These are phyloP conservation scores for Andrena trimmerana DNA, from an alignment of 2,888 invertebrate genomes.

Conservation along the genomic window DNA sequence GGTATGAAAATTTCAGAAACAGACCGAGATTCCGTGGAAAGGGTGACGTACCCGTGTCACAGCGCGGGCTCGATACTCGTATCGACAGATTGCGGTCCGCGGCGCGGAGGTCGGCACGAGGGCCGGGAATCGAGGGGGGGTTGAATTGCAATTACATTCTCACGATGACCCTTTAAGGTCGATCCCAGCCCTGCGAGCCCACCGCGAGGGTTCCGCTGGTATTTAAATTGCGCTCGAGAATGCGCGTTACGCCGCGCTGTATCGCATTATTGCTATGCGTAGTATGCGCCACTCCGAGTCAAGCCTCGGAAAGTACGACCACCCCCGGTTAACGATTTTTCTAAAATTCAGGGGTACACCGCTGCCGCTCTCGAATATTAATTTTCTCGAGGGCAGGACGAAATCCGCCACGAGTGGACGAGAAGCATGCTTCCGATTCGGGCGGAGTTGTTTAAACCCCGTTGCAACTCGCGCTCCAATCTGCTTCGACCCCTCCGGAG, in stretches of 20 bases:
- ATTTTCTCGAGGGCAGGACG: background rate
- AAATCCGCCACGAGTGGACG: background rate
- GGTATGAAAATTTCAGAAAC: conserved; percentile 58
- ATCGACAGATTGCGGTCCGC: conserved; percentile 52
- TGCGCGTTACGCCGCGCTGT: conserved; percentile 17
- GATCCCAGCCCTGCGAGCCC: conserved; percentile 1
- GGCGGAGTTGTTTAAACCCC: no score
- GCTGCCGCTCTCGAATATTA: background rate
- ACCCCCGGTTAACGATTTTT: background rate
- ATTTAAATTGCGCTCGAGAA: conserved; percentile 68
- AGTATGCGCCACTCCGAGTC: conserved; percentile 1
- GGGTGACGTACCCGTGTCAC: conserved; percentile 46
- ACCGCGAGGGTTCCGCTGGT: conserved; percentile 31
- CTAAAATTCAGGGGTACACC: background rate
- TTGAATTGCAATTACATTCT: conserved; percentile 67
- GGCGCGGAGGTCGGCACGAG: background rate
- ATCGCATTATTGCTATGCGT: conserved; percentile 45
- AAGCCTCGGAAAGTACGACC: background rate
- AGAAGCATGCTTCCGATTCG: background rate
- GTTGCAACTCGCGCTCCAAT: no score
- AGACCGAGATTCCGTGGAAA: conserved; percentile 26
- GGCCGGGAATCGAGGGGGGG: conserved; percentile 4
- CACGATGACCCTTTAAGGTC: conserved; percentile 60
- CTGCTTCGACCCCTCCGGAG: no score
- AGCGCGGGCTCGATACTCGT: conserved; percentile 48